phyloP scores from a whole-genome alignment of 2,888 invertebrate species.

The Drosophila yooni region DNA sequence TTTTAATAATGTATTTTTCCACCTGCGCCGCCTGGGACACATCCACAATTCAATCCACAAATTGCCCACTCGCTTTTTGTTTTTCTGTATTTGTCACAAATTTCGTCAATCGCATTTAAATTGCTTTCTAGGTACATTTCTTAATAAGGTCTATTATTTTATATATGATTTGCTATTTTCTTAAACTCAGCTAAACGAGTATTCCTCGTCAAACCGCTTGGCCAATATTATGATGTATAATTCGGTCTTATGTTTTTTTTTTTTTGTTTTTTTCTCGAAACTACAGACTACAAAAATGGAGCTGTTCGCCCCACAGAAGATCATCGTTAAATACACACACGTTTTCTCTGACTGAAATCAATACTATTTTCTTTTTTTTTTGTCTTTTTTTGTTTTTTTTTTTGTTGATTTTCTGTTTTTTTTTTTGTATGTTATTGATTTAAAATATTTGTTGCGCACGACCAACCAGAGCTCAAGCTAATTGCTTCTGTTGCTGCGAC shows the following conservation, averaged over 20 bases:
- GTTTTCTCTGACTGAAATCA: slow-evolving; percentile 51
- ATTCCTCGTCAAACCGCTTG: slow-evolving; percentile 24
- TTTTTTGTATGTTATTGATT: slow-evolving; percentile 35
- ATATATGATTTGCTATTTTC: slow-evolving; percentile 23
- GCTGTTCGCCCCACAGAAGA: slow-evolving; percentile 44
- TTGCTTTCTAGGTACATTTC: slow-evolving; percentile 80
- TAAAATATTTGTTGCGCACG: slow-evolving; percentile 48
- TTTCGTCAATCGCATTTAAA: slow-evolving; percentile 79
- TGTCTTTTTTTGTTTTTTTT: slow-evolving; percentile 32
- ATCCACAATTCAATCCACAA: slow-evolving; percentile 12
- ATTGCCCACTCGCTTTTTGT: slow-evolving; percentile 14
- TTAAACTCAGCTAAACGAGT: slow-evolving; percentile 14
- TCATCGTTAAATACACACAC: slow-evolving; percentile 44
- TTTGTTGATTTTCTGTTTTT: slow-evolving; percentile 18
- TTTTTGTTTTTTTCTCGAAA: slow-evolving; percentile 32
- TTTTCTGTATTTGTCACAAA: slow-evolving; percentile 75
- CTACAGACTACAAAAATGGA: slow-evolving; percentile 67
- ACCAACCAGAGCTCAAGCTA: slow-evolving; percentile 44
- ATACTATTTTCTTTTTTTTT: slow-evolving; percentile 52
- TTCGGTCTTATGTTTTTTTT: slow-evolving; percentile 19
- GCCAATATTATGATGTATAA: slow-evolving; percentile 35
- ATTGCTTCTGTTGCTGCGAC: slow-evolving; percentile 23
- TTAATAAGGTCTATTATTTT: slow-evolving; percentile 52
- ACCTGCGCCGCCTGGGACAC: not conserved
- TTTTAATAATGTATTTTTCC: not conserved